Conservation (phyloP, 2,888 invertebrate genomes). For the Drosophila hamatofila region DNA sequence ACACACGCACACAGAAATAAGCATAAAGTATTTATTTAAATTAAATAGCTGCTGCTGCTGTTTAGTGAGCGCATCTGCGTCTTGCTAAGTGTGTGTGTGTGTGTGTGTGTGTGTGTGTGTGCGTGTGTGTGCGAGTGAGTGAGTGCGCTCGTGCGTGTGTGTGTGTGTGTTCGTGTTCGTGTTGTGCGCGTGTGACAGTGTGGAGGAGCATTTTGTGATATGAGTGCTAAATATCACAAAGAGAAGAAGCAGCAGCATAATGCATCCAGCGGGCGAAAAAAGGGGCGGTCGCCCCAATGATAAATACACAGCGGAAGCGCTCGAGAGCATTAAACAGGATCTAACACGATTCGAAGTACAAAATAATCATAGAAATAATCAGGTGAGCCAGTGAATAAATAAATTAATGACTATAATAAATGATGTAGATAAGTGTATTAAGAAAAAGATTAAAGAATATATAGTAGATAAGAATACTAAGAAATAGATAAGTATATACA, state of each 20-base stretch:
- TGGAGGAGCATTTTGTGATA: conserved; percentile 81
- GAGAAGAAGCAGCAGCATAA: conserved; percentile 76
- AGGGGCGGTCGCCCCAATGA: conserved; percentile 85
- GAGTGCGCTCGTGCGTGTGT: conserved; percentile 19
- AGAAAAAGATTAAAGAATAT: too few species aligned
- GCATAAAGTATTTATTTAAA: conserved; percentile 52
- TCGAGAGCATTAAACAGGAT: conserved; percentile 85
- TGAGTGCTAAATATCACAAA: conserved; percentile 84
- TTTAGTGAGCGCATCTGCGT: conserved; percentile 28
- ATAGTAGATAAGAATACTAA: neutral
- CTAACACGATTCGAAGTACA: conserved; percentile 85
- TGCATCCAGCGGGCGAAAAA: conserved; percentile 86
- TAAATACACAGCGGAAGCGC: conserved; percentile 85
- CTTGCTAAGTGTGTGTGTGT: conserved; percentile 25
- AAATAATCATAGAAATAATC: conserved; percentile 85
- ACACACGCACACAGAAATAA: conserved; percentile 44
- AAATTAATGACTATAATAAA: neutral
- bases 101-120: conserved; percentile 15
- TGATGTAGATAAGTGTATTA: neutral
- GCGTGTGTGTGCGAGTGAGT: conserved; percentile 18
- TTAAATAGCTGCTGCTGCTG: conserved; percentile 36
- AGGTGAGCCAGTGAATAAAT: conserved; percentile 74
- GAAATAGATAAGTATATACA: neutral
- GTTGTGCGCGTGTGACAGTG: conserved; percentile 38
- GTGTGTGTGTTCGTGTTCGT: conserved; percentile 18